These are phyloP conservation scores for Hippocampus mohnikei DNA, from an alignment of 2,113 vertebrate genomes.

Conservation along the genomic window DNA sequence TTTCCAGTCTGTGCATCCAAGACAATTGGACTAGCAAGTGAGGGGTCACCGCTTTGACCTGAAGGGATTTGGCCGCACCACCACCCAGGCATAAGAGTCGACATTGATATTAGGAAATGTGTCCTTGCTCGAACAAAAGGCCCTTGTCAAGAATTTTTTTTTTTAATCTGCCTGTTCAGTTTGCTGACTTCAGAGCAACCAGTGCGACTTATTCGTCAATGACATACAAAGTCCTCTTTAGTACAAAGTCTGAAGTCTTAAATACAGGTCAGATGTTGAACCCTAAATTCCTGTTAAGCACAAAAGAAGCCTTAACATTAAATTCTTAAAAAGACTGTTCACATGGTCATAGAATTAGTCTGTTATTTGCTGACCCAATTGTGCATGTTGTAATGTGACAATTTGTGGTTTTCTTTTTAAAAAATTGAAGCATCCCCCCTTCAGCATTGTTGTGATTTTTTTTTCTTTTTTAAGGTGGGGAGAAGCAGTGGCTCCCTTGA, in stretches of 20 bases:
- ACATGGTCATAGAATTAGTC: neutral
- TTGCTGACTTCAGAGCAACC: neutral
- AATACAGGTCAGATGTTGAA: neutral
- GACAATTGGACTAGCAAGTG: slow-evolving; percentile 28
- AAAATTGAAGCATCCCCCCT: no score
- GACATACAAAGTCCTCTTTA: neutral
- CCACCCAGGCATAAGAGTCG: slow-evolving; percentile 23
- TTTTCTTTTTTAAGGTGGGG: no score
- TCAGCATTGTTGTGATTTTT: no score
- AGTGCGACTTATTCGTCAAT: neutral
- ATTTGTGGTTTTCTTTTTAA: no score
- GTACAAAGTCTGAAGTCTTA: neutral
- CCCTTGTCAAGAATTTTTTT: neutral
- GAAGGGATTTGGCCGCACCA: slow-evolving; percentile 42
- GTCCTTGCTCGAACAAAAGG: slow-evolving; percentile 37
- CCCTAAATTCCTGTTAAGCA: neutral
- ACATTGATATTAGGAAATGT: slow-evolving; percentile 3
- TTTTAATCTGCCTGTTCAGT: neutral
- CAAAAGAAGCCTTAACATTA: neutral
- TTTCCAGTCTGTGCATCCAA: slow-evolving; percentile 20
- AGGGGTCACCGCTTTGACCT: slow-evolving; percentile 32
- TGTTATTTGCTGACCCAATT: neutral
- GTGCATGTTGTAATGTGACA: neutral
- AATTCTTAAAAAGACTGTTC: neutral
- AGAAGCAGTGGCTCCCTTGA: no score